phyloP scores from a whole-genome alignment of 1,140 invertebrate species.

The Heliothis subflexa region DNA sequence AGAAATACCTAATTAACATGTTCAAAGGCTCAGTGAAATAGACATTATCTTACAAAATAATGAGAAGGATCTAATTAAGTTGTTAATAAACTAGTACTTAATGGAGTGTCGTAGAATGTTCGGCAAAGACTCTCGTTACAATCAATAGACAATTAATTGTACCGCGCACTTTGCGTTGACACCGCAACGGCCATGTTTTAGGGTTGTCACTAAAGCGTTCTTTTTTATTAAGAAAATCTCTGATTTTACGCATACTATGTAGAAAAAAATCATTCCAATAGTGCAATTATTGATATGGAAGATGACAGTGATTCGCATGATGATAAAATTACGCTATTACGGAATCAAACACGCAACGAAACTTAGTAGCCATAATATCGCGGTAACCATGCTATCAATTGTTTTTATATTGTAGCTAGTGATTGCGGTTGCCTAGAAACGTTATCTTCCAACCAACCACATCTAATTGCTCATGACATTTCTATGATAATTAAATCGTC shows the following conservation, averaged over 20 bases:
- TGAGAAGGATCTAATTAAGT: no score
- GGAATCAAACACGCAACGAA: no score
- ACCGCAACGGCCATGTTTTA: background rate
- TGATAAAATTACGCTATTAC: no score
- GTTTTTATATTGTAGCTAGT: background rate
- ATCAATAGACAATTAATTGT: conserved; percentile 41
- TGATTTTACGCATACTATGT: no score
- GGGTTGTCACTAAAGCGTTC: background rate
- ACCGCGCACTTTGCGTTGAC: conserved; percentile 2
- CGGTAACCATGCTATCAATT: background rate
- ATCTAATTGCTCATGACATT: conserved; percentile 8
- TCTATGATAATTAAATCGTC: background rate
- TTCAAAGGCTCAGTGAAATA: no score
- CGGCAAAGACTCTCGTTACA: conserved; percentile 22
- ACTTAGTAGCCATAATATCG: no score
- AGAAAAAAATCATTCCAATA: no score
- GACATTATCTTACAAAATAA: no score
- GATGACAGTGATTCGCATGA: no score
- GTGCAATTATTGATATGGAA: no score
- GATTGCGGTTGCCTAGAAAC: no score
- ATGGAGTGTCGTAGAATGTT: background rate
- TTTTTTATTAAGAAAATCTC: background rate
- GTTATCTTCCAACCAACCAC: background rate
- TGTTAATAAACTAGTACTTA: background rate
- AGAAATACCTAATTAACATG: no score